Base-by-base conservation (phyloP, 1,140 invertebrate genomes). In the Plectrocnemia conspersa region DNA sequence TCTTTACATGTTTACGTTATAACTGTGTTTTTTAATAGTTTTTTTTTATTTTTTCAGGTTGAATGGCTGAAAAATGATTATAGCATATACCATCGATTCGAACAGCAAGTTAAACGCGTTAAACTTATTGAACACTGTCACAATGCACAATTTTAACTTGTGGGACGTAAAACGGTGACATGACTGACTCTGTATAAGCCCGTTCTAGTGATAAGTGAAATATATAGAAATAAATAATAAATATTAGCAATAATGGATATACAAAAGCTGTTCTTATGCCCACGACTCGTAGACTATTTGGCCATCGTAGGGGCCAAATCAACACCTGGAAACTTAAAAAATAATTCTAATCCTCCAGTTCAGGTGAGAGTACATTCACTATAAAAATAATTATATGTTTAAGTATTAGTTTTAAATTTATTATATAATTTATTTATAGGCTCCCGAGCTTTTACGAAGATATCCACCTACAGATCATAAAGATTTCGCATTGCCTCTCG, bases 391-490 rank as follows among this genome's bases (percentile, higher is more conserved):
- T 21, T 41, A 6, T 25, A 38, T 54, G 7, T 54, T 47, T 24
- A 24, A 23, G n/a, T 3, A 41, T 36, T 16, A 29, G n/a, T 44
- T 3, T 10, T 22, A 5, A 21, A 33, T 48, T 48, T 35, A 2
- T 18, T 48, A 3, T 44, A 13, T 44, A 44, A 40, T 45, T 50
- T 7, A 21, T 38, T 38, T 36, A 23, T 68, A 92, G 83, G 79
- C 88, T 13, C 92, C 93, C 24, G 91, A 96, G 74, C 74, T 96
- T 13, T 73, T 97, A n/a, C 81, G 95, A 24, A 81, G 96, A n/a
- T 99, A 98, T 75, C 97, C 97, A 0, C 79, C 92, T 5, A 91
- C 96, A 58, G 96, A 99, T 73, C 97, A 99, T 72, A 86, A 89
- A 68, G 97, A 99, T 73, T 99, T 99, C 74, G 88, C 91, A 1